Evolutionary conservation across 1,140 invertebrate species (phyloP).

Genomic region (Apocrypta bakeri): DNA sequence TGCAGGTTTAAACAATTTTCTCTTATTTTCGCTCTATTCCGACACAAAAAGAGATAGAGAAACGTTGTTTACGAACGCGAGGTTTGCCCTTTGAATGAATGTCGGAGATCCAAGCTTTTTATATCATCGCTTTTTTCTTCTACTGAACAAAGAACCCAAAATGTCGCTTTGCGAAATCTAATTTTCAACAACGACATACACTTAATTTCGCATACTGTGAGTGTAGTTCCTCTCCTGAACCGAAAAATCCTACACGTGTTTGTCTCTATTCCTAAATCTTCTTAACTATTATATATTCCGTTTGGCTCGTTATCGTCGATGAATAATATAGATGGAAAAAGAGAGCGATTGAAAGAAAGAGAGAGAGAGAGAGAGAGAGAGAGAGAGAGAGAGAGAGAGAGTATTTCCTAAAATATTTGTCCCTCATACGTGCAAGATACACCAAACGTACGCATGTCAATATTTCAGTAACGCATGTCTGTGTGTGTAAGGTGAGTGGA

Average conservation of each 20-base stretch:
- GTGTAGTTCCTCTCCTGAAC: not conserved
- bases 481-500: not conserved
- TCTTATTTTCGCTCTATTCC: not conserved
- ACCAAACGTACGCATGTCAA: not conserved
- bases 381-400: not conserved
- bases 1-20: conserved; percentile 14
- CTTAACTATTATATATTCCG: conserved; percentile 41
- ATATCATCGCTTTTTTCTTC: too few relatives aligned
- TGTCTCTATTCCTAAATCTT: conserved; percentile 23
- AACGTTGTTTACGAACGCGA: not conserved
- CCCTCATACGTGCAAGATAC: conserved; percentile 32
- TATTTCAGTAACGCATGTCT: not conserved
- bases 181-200: not conserved
- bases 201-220: not conserved
- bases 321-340: not conserved
- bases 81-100: not conserved
- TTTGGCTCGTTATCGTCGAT: conserved; percentile 16
- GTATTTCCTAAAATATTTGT: conserved; percentile 11
- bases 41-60: too few relatives aligned
- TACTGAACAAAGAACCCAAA: not conserved
- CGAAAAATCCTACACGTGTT: not conserved
- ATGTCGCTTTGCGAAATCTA: not conserved
- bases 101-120: not conserved
- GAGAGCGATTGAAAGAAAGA: not conserved
- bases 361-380: not conserved